These are phyloP conservation scores for Candidula unifasciata DNA, from an alignment of 2,888 invertebrate species.

Conservation along the genomic window DNA sequence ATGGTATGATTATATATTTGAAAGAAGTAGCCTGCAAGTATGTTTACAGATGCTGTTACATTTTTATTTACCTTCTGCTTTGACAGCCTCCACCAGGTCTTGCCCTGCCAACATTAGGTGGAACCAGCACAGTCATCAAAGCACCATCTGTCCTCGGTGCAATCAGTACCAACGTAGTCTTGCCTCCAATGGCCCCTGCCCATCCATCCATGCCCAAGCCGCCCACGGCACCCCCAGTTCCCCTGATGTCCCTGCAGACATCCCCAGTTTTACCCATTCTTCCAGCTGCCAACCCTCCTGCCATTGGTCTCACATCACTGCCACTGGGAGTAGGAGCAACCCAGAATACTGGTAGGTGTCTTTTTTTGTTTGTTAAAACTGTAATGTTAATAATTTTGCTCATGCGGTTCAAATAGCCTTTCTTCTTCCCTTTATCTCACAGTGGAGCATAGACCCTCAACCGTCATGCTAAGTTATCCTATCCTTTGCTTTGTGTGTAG, in stretches of 20 bases:
- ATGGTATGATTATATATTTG: too few species aligned
- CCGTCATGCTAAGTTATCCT: too few species aligned
- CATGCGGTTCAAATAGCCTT: too few species aligned
- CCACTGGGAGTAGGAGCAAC: conserved; percentile 28
- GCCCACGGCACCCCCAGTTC: conserved; percentile 50
- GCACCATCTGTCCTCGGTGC: conserved; percentile 51
- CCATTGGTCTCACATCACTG: conserved; percentile 47
- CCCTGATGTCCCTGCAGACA: conserved; percentile 51
- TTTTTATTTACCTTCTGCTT: conserved; percentile 11
- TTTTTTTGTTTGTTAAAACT: too few species aligned
- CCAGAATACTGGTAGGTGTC: conserved; percentile 42
- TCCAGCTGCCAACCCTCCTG: conserved; percentile 50
- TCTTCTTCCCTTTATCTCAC: too few species aligned
- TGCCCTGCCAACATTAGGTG: conserved; percentile 68
- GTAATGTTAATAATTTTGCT: too few species aligned
- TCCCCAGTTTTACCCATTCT: conserved; percentile 50
- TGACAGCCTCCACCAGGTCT: conserved; percentile 71
- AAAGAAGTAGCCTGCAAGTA: too few species aligned
- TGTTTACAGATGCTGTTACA: too few species aligned
- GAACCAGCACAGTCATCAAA: conserved; percentile 49
- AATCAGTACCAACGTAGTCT: conserved; percentile 51
- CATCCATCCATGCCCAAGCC: conserved; percentile 53
- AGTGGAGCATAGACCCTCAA: too few species aligned
- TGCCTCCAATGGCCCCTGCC: conserved; percentile 50
- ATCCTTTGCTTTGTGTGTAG: too few species aligned